A percentile compares a stretch with the other conserved stretches of the same genome.
Conservation (phyloP, 2,797 vertebrate genomes). For the Cichlasoma orientale region DNA sequence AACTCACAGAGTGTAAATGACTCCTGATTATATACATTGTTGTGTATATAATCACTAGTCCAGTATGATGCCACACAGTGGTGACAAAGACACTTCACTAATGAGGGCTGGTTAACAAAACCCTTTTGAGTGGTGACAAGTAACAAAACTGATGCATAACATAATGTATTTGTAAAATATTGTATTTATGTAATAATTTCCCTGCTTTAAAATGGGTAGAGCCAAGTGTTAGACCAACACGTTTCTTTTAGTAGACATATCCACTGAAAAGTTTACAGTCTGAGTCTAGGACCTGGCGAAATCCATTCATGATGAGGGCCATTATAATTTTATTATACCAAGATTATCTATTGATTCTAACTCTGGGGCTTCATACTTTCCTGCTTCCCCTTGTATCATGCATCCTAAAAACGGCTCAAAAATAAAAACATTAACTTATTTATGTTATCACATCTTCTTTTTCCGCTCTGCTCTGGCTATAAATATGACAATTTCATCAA, state of each 20-base stretch:
- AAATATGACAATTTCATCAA: not conserved
- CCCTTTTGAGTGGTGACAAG: conserved; percentile 14
- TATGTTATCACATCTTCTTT: not conserved
- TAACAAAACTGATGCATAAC: conserved; percentile 29
- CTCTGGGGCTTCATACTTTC: not conserved
- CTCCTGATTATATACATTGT: not conserved
- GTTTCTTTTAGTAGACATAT: not conserved
- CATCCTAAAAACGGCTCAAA: not conserved
- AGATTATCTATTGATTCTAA: not conserved
- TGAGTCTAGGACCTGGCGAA: not conserved
- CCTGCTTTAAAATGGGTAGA: conserved; percentile 10
- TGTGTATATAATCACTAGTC: not conserved
- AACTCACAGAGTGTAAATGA: not conserved
- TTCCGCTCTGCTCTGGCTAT: not conserved
- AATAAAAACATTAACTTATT: not conserved
- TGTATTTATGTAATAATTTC: conserved; percentile 3
- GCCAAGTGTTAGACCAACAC: not conserved
- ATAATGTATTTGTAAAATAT: not conserved
- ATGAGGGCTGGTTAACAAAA: conserved; percentile 37
- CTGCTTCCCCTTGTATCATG: conserved; percentile 6
- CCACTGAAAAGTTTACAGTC: not conserved
- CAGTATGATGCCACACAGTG: not conserved
- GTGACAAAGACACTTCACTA: conserved; percentile 21
- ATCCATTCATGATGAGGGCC: not conserved
- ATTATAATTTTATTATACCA: not conserved